These are phyloP conservation scores for Zelleria hepariella DNA, from an alignment of 2,888 invertebrate genomes.

Conservation along the genomic window DNA sequence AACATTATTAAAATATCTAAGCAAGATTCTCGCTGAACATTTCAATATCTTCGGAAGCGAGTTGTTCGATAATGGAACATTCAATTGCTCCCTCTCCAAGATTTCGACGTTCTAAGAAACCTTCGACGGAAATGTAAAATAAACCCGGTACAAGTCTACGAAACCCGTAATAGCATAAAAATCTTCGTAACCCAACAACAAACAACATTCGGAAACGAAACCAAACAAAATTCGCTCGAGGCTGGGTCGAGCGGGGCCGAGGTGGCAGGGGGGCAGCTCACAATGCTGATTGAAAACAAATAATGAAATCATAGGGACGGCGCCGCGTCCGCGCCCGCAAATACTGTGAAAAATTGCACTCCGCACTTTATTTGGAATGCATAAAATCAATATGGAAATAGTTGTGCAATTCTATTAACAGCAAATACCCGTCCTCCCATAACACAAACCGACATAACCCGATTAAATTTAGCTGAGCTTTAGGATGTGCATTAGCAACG, in stretches of 20 bases:
- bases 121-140: neutral
- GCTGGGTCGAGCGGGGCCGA: conserved; percentile 18
- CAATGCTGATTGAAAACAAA: conserved; percentile 72
- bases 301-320: conserved; percentile 67
- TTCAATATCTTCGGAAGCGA: neutral
- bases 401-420: neutral
- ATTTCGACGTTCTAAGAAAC: no score
- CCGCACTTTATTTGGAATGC: conserved; percentile 34
- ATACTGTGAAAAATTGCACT: conserved; percentile 64
- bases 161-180: conserved; percentile 32
- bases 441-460: neutral
- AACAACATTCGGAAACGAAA: conserved; percentile 65
- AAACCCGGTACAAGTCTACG: neutral
- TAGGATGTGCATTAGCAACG: neutral
- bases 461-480: neutral
- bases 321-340: conserved; percentile 45
- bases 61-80: neutral
- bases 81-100: no score
- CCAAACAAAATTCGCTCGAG: conserved; percentile 62
- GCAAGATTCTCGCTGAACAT: no score
- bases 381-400: conserved; percentile 20
- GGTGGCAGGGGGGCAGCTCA: conserved; percentile 38
- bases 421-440: neutral
- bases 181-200: conserved; percentile 55
- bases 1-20: no score